Percentiles rank a stretch among this genome's conserved stretches.
Conservation (phyloP, 2,888 invertebrate genomes). For the Cantharis flavilabris region DNA sequence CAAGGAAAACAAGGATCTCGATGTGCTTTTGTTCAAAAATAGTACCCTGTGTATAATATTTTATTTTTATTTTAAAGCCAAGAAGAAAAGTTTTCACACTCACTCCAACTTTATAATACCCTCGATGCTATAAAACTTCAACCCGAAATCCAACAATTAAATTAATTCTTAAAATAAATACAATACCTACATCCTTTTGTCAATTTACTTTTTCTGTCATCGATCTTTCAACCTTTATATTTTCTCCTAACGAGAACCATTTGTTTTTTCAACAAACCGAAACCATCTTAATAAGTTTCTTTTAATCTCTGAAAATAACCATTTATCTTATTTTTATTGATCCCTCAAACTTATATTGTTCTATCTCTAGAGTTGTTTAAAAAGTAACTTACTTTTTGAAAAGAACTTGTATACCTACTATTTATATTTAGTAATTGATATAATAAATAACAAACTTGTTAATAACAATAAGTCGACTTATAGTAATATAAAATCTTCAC, state of each 20-base stretch:
- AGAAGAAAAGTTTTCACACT: not conserved
- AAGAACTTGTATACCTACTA: not conserved
- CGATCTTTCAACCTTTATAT: not conserved
- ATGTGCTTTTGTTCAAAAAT: not conserved
- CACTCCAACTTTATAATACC: not conserved
- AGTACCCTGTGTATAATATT: not conserved
- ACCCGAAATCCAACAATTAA: not conserved
- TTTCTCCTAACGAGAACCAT: not conserved
- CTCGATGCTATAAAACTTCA: not conserved
- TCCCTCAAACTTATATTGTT: not conserved
- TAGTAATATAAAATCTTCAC: no score
- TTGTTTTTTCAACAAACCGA: not conserved
- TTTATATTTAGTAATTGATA: no score
- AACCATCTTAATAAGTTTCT: not conserved
- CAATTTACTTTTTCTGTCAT: not conserved
- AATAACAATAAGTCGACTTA: no score
- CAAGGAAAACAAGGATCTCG: not conserved
- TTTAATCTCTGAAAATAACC: not conserved
- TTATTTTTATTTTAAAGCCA: not conserved
- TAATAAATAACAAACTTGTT: not conserved
- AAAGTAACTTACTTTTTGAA: not conserved
- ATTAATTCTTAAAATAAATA: not conserved
- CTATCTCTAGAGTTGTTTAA: not conserved
- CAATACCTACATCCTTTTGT: not conserved
- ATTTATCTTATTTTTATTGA: not conserved